A percentile compares a stretch with the other conserved stretches of the same genome.
Conservation (phyloP, 2,888 invertebrate species). For the Andrena praecox region DNA sequence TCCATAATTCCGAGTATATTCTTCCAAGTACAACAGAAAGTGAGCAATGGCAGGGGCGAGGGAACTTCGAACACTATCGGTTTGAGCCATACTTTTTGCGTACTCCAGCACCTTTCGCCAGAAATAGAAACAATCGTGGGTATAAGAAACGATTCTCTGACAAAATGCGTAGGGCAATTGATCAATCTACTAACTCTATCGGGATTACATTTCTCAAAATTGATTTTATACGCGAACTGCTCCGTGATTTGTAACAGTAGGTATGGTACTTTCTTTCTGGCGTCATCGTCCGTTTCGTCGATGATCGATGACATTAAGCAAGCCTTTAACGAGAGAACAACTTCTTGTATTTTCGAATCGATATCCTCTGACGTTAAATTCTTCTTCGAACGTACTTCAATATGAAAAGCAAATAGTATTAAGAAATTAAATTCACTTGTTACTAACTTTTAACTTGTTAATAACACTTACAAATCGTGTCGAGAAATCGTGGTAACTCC, state of each 20-base stretch:
- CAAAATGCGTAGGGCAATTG: neutral
- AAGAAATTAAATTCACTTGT: neutral
- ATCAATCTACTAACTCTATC: constrained; percentile 31
- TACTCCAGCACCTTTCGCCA: constrained; percentile 72
- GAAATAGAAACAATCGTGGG: neutral
- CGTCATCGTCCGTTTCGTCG: constrained; percentile 72
- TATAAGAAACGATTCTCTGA: neutral
- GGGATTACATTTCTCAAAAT: constrained; percentile 59
- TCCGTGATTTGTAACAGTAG: constrained; percentile 78
- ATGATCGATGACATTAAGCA: constrained; percentile 67
- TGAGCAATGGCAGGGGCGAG: constrained; percentile 73
- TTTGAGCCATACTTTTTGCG: constrained; percentile 70
- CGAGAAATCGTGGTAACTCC: constrained; percentile 84
- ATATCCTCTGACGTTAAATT: constrained; percentile 45
- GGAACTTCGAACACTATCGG: constrained; percentile 63
- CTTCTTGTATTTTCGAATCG: constrained; percentile 61
- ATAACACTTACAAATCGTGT: constrained; percentile 82
- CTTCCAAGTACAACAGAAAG: constrained; percentile 78
- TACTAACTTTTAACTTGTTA: neutral
- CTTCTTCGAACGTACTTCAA: constrained; percentile 4
- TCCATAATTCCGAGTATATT: constrained; percentile 72
- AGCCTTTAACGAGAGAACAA: constrained; percentile 71
- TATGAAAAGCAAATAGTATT: neutral
- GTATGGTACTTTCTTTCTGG: constrained; percentile 72
- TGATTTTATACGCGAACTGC: constrained; percentile 75